These are phyloP conservation scores for Mormoops blainvillei DNA, from an alignment of 2,113 vertebrate species.

Conservation along the genomic window DNA sequence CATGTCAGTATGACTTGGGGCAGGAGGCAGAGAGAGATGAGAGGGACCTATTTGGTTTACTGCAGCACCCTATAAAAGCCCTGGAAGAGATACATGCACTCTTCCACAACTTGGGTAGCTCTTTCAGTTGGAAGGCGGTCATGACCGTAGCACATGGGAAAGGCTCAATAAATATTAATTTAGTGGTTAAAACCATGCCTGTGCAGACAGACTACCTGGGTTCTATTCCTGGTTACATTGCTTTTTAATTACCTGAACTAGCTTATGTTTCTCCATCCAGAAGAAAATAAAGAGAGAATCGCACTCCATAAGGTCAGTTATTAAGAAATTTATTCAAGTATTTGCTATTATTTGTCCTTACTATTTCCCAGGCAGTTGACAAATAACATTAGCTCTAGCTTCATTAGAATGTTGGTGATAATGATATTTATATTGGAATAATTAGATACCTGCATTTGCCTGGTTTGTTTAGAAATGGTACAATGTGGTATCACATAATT, in stretches of 20 bases:
- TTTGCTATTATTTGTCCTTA: conserved; percentile 30
- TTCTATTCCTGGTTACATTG: conserved; percentile 19
- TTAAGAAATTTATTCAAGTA: not conserved
- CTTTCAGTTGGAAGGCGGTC: conserved; percentile 3
- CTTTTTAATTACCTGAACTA: not conserved
- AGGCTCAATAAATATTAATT: conserved; percentile 46
- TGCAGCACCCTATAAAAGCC: conserved; percentile 11
- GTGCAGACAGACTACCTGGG: conserved; percentile 18
- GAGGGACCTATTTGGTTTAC: conserved; percentile 17
- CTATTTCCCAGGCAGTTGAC: not conserved
- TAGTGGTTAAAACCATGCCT: conserved; percentile 10
- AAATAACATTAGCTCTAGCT: not conserved
- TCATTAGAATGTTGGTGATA: not conserved
- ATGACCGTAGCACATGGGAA: conserved; percentile 7
- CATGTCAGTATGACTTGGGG: not conserved
- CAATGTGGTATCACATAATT: not conserved
- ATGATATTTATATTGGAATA: not conserved
- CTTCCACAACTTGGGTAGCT: not conserved
- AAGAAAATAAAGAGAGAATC: not conserved
- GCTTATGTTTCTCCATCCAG: not conserved
- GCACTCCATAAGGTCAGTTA: not conserved
- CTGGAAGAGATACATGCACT: not conserved
- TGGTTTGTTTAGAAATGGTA: conserved; percentile 4
- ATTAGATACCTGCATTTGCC: not conserved
- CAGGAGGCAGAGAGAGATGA: not conserved